Evolutionary conservation across 1,140 invertebrate genomes (phyloP).

Genomic region (Hylaeus anthracinus): DNA sequence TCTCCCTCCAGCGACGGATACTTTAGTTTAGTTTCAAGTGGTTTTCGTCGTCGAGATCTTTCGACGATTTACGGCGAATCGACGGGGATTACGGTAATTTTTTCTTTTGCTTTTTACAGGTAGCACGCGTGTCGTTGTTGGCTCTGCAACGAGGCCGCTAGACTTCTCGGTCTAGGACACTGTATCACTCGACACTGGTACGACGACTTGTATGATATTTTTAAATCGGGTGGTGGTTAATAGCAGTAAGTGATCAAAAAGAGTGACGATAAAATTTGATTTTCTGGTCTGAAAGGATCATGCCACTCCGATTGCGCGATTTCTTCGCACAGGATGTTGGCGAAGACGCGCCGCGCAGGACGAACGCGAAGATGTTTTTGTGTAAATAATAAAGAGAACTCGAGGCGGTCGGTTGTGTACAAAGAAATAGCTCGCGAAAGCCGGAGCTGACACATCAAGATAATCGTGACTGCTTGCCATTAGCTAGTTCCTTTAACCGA

Average conservation of each 20-base stretch:
- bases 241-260: too few relatives aligned
- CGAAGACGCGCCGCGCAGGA: too few relatives aligned
- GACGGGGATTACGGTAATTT: too few relatives aligned
- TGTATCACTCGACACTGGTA: too few relatives aligned
- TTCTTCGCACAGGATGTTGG: neutral
- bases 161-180: too few relatives aligned
- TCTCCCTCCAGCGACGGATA: conserved; percentile 4
- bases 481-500: conserved; percentile 52
- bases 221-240: too few relatives aligned
- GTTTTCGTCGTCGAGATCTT: neutral
- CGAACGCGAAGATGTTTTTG: conserved; percentile 1
- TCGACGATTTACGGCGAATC: neutral
- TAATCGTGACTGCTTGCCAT: conserved; percentile 29
- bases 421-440: conserved; percentile 36
- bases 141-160: too few relatives aligned
- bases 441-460: conserved; percentile 29
- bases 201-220: too few relatives aligned
- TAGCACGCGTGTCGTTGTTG: too few relatives aligned
- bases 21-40: neutral
- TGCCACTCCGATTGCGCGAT: conserved; percentile 16
- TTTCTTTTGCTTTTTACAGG: too few relatives aligned
- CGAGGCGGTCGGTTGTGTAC: conserved; percentile 36
- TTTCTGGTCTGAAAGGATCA: neutral
- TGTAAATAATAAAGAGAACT: neutral
- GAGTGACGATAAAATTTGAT: neutral